Conservation (phyloP, 2,888 invertebrate species). For the Agrochola macilenta region DNA sequence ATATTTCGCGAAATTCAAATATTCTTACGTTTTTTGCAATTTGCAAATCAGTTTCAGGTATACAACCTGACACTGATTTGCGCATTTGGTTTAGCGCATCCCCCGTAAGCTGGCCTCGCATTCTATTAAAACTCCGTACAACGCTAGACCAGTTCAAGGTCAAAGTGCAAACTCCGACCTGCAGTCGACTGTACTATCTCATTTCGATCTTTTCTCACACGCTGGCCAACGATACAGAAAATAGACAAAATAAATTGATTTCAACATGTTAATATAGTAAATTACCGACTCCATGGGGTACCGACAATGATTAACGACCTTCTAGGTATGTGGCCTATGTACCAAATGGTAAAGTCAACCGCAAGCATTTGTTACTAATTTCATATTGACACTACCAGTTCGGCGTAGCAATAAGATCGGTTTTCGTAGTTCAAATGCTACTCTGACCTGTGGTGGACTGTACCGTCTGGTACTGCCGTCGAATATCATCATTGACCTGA, state of each 20-base stretch:
- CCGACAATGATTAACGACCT: conserved; percentile 14
- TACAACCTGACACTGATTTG: too few relatives aligned
- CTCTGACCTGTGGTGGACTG: not conserved
- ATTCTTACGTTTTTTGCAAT: too few relatives aligned
- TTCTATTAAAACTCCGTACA: too few relatives aligned
- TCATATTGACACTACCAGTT: not conserved
- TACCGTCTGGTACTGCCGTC: not conserved
- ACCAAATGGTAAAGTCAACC: not conserved
- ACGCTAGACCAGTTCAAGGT: too few relatives aligned
- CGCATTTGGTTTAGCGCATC: too few relatives aligned
- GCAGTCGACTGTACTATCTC: too few relatives aligned
- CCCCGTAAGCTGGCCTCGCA: too few relatives aligned
- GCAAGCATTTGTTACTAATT: not conserved
- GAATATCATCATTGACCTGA: conserved; percentile 7
- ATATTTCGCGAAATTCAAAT: too few relatives aligned
- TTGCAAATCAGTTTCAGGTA: too few relatives aligned
- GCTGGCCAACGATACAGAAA: not conserved
- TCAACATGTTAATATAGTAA: conserved; percentile 6
- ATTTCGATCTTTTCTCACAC: not conserved
- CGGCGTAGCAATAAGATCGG: not conserved
- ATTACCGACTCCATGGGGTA: not conserved
- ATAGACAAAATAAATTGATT: conserved; percentile 14
- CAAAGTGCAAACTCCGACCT: too few relatives aligned
- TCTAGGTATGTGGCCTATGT: not conserved
- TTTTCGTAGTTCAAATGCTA: not conserved